Percentiles rank a stretch among this genome's conserved stretches.
These are phyloP conservation scores for Agriopis leucophaearia DNA, from an alignment of 2,888 invertebrate genomes.

Conservation along the genomic window DNA sequence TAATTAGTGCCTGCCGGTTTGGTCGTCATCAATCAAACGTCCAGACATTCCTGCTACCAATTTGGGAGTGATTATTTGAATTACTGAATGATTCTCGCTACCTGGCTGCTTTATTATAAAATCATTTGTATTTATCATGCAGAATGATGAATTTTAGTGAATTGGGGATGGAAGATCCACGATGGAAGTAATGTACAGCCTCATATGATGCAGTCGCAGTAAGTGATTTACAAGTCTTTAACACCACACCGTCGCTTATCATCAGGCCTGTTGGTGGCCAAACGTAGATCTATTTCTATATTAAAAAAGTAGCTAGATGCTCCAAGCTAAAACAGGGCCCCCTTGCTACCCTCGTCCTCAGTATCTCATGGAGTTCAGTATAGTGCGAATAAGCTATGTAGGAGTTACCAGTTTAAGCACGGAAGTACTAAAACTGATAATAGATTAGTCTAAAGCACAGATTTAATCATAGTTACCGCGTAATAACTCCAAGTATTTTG, in stretches of 20 bases:
- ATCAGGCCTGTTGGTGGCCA: no score
- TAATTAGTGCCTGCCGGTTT: conserved; percentile 32
- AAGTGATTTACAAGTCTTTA: no score
- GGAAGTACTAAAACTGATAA: neutral
- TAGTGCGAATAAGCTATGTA: neutral
- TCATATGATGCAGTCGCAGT: no score
- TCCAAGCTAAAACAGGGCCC: no score
- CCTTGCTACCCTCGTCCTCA: neutral
- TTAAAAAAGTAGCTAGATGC: no score
- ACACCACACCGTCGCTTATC: no score
- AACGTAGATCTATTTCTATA: no score
- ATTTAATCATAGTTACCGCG: neutral
- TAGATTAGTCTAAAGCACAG: neutral
- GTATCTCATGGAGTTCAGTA: neutral
- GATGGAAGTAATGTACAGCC: no score
- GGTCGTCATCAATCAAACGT: conserved; percentile 38
- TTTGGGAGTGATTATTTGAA: conserved; percentile 36
- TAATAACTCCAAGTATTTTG: neutral
- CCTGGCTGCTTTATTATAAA: conserved; percentile 22
- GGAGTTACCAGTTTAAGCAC: no score
- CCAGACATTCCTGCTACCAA: conserved; percentile 37
- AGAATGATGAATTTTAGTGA: conserved; percentile 2
- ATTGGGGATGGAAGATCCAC: neutral
- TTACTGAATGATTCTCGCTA: conserved; percentile 28
- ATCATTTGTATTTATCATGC: conserved; percentile 11